Base-by-base conservation (phyloP, 2,888 invertebrate genomes). In the Melanostoma scalare region DNA sequence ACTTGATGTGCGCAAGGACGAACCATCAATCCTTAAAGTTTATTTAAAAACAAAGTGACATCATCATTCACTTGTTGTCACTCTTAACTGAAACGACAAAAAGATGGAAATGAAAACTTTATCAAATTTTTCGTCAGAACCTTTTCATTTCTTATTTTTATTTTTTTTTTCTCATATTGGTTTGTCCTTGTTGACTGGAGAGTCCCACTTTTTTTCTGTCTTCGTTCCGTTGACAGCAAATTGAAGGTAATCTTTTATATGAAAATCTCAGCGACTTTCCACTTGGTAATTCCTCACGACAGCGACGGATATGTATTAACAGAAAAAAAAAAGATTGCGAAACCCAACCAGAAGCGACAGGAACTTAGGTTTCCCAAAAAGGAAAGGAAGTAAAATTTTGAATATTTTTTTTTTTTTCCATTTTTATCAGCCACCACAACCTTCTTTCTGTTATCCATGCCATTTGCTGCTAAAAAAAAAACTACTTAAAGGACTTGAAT, bases 191-290 rank as follows among this genome's bases (percentile, higher is more conserved):
- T 50, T 8, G 46, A 46, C 31, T 38, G 20, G 20, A 5, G 42
- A 40, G 44, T 46, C 8, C 33, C 2, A 60, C 33, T 10, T 58
- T 58, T 30, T 9, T 52, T 63, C 65, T 55, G 42, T 72, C 67
- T 68, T 42, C 38, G 30, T 61, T 76, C 31, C 71, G 42, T 30
- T 36, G 44, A 68, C 52, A 69, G 58, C 42, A 74, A 78, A 84
- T 78, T 78, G 84, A 78, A 84, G 78, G 78, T 84, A 74, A 84
- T 84, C 69, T 78, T 69, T 78, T 84, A 78, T 74, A 68, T 31
- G 55, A 68, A 74, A 78, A 84, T 84, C 74, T 84, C 74, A 42
- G 65, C 46, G 74, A 71, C 65, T 69, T 78, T 74, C 55, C 74
- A 84, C 84, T 84, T 42, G 50, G 74, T 78, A 84, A 78, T 69